Evolutionary conservation across 1,140 invertebrate species (phyloP), one percentile per base, ranked within the genome.

Genomic region (Homalodisca vitripennis): DNA sequence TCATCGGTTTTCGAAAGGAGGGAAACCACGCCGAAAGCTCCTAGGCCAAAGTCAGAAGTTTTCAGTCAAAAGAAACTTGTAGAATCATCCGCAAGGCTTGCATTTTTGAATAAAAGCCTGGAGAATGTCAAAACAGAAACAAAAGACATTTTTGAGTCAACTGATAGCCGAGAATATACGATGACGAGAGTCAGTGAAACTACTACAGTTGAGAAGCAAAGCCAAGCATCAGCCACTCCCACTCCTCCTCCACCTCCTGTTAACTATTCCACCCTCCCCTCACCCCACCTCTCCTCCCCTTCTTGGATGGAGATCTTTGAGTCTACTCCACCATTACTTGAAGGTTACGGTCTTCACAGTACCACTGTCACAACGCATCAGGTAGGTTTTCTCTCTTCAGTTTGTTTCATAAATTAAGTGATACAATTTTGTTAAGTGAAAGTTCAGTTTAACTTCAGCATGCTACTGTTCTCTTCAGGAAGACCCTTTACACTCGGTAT

Each of bases 181-280:
- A 22, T 27, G 22, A 26, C 3, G 22, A 6, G 29, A 60, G 26
- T 27, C 6, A 60, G 29, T 27, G 48, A n/a, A 53, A 53, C 3
- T 6, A 24, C 48, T 3, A 14, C 13, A 53, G 34, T 41, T 6
- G 6, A 41, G 17, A 41, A 6, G 48, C 48, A 51, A 51, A 41
- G 17, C 6, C 14, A 22, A 67, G 1, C 22, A 2, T 13, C 20
- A 55, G 3, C 68, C 46, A 46, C 62, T 32, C 69, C 69, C 3
- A 46, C 71, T 1, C 65, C 68, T 53, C 72, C 73, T 22, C 74
- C 71, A 12, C 75, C 75, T 34, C 71, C 74, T 32, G 41, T 77
- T n/a, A 75, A 77, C 57, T 77, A 74, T 71, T 63, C 73, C 20
- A 77, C 75, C 20, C 72, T 71, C 70, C 75, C 71, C 34, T 27